A percentile compares a stretch with the other conserved stretches of the same genome.
phyloP scores from a whole-genome alignment of 2,113 vertebrate genomes.

The Apaloderma vittatum region DNA sequence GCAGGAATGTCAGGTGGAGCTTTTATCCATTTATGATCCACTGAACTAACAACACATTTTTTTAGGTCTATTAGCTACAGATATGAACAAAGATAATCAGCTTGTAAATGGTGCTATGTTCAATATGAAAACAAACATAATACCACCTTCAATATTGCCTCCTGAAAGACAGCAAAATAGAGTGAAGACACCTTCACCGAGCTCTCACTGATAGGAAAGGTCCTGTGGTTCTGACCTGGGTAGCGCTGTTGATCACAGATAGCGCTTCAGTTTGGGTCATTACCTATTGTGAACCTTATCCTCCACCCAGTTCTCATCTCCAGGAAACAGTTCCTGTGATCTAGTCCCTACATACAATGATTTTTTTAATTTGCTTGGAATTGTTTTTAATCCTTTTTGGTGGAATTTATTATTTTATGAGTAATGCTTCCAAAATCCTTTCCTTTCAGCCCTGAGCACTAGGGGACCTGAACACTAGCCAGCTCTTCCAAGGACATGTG shows the following conservation, averaged over 20 bases:
- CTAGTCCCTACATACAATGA: background rate
- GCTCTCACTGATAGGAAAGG: background rate
- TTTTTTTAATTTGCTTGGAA: background rate
- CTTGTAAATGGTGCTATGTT: background rate
- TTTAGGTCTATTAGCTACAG: background rate
- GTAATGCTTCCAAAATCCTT: slow-evolving; percentile 6
- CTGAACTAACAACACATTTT: background rate
- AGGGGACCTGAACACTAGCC: background rate
- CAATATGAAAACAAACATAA: background rate
- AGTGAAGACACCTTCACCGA: background rate
- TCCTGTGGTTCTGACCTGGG: background rate
- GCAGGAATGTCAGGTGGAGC: background rate
- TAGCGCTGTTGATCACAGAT: background rate
- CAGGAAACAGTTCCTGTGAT: background rate
- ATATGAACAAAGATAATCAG: background rate
- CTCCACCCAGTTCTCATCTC: background rate
- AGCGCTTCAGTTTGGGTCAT: background rate
- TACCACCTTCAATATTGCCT: background rate
- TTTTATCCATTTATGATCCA: background rate
- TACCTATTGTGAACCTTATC: background rate
- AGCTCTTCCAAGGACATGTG: background rate
- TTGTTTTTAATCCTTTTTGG: background rate
- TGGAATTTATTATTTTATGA: background rate
- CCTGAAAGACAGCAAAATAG: background rate
- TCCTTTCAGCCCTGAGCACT: background rate